Evolutionary conservation across 2,113 vertebrate species (phyloP), one percentile per base, ranked within the genome.

Genomic region (Pseudopipra pipra): DNA sequence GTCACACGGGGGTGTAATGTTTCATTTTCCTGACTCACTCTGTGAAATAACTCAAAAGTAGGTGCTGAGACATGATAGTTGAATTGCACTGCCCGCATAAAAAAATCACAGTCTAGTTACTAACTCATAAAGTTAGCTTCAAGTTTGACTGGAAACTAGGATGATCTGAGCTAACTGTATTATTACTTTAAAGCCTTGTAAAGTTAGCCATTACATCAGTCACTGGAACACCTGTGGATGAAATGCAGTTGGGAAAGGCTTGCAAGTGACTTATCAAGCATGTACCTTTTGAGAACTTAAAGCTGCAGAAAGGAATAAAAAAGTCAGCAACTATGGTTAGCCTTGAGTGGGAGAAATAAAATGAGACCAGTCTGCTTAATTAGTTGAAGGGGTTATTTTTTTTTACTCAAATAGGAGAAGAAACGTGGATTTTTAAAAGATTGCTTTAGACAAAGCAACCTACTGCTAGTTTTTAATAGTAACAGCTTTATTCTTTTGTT

Each of bases 1-100:
- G 85, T 95, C 86, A 72, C 43, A 56, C 23, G 33, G n/a, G 70
- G 58, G 20, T 77, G 67, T 74, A 90, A 59, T 65, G 35, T 89
- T 88, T 96, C 70, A 59, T 96, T 96, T 95, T 82, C 76, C 63
- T 96, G 51, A 75, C 85, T 83, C 74, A 7, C 58, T 54, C 44
- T 76, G 18, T 65, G 74, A 90, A 93, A 90, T 89, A 66, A 93
- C 61, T 93, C 92, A 52, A 74, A 92, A 88, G 74, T 74, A 76
- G 70, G 52, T 67, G 49, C 89, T 89, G 37, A 95, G 81, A 92
- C 89, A 47, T 43, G 66, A 39, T 39, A 39, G 41, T 39, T 67
- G 71, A 54, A 61, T 82, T 5, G 8, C 8, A 5, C 31, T 43
- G 43, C 62, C 87, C 93, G 76, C 61, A 62, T 93, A 41, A 58